Evolutionary conservation across 2,888 invertebrate genomes (phyloP).

Genomic region (Tillus elongatus): DNA sequence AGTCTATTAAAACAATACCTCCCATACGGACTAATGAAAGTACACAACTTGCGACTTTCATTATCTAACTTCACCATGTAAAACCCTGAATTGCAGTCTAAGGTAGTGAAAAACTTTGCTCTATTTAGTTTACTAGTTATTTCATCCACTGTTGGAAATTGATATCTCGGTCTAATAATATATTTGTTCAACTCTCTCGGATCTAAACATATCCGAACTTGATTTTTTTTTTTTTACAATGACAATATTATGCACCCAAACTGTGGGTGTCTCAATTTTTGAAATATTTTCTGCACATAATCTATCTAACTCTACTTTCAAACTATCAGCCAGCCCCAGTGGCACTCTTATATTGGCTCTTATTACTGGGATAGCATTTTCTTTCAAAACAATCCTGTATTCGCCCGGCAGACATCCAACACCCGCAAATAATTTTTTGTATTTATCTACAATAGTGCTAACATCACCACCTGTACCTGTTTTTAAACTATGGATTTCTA

Average conservation of each 20-base stretch:
- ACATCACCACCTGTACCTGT: no score
- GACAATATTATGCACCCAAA: conserved; percentile 23
- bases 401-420: conserved; percentile 10
- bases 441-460: no score
- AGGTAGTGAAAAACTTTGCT: conserved; percentile 22
- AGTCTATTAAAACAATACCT: conserved; percentile 21
- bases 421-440: conserved; percentile 14
- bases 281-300: conserved; percentile 14
- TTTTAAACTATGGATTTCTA: no score
- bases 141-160: no score
- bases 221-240: conserved; percentile 25
- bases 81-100: conserved; percentile 29
- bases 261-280: conserved; percentile 14
- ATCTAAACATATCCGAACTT: conserved; percentile 27
- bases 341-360: conserved; percentile 13
- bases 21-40: conserved; percentile 29
- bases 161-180: no score
- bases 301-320: conserved; percentile 11
- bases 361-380: conserved; percentile 11
- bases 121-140: no score
- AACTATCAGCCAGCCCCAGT: conserved; percentile 8
- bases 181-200: conserved; percentile 24
- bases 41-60: conserved; percentile 23
- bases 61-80: no score
- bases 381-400: conserved; percentile 13